Evolutionary conservation across 2,113 vertebrate genomes (phyloP), one percentile per base, ranked within the genome.

Genomic region (Vidua macroura): DNA sequence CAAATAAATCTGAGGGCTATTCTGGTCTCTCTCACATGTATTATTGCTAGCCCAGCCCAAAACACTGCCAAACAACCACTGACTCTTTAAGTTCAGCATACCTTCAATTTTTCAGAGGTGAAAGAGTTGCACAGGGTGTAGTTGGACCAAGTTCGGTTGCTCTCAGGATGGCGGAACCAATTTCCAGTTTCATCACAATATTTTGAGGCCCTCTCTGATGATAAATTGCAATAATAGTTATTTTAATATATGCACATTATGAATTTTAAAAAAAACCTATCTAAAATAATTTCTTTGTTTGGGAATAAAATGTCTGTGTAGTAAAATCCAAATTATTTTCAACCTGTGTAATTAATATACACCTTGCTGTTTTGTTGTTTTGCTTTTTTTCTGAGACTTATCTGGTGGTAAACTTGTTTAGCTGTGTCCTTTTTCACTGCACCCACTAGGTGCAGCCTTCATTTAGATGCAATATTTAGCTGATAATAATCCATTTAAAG

Each of bases 101-200:
- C 99, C 98, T 98, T 98, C 74, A 99, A 1, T 81, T 99, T 99
- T 81, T 99, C 98, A 31, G 98, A 97, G 15, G 98, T 99, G 97
- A 99, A 99, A 56, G 98, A 98, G 13, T 98, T 99, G 94, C 99
- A 99, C 88, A 98, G 96, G 20, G 99, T 99, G 49, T 99, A 99
- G 98, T 99, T 99, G 94, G 99, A 99, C 99, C 99, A 99, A 8
- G 99, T 99, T 73, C 98, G 97, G 94, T 99, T 99, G 94, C 98
- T 99, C 77, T 99, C 99, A 13, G 99, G 99, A 92, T 99, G 99
- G 31, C 98, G 98, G 93, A 99, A 99, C 99, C 99, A 99, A 83
- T 98, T 98, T 37, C 99, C 99, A 2, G 97, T 98, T 86, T 99
- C 98, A 87, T 99, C 99, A 79, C 99, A 99, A 59, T 98, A 99